These are phyloP conservation scores for Tiaroga cobitis DNA, from an alignment of 2,797 vertebrate genomes.

Conservation along the genomic window DNA sequence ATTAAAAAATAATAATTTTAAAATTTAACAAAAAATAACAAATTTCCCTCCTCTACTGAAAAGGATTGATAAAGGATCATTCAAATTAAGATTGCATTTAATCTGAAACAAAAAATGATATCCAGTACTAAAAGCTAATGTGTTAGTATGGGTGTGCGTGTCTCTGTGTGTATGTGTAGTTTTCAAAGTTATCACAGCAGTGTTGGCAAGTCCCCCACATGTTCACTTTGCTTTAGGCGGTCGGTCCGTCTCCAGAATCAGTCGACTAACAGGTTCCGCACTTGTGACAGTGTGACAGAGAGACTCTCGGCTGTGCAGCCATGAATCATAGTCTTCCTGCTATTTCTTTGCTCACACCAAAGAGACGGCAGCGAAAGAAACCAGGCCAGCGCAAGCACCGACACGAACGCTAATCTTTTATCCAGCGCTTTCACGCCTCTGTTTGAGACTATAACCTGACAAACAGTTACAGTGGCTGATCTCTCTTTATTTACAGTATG, in stretches of 20 bases:
- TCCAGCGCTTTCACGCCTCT: not conserved
- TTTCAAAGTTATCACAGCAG: not conserved
- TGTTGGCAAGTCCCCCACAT: slow-evolving; percentile 21
- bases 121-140: not conserved
- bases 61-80: not conserved
- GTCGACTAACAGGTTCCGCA: slow-evolving; percentile 59
- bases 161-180: not conserved
- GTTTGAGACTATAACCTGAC: slow-evolving; percentile 34
- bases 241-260: slow-evolving; percentile 16
- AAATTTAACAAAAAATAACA: too few relatives aligned
- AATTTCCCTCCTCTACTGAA: not conserved
- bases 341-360: slow-evolving; percentile 67
- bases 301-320: slow-evolving; percentile 57
- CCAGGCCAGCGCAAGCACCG: not conserved
- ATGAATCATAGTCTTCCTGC: slow-evolving; percentile 72
- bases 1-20: too few relatives aligned
- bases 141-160: not conserved
- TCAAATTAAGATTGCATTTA: not conserved
- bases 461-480: slow-evolving; percentile 21
- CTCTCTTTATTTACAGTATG: slow-evolving; percentile 9
- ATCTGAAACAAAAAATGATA: not conserved
- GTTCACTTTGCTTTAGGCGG: slow-evolving; percentile 41
- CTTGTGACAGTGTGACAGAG: slow-evolving; percentile 61
- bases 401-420: not conserved
- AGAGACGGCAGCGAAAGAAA: slow-evolving; percentile 29